Conservation (phyloP, 1,140 invertebrate species). For the Coboldia fuscipes region DNA sequence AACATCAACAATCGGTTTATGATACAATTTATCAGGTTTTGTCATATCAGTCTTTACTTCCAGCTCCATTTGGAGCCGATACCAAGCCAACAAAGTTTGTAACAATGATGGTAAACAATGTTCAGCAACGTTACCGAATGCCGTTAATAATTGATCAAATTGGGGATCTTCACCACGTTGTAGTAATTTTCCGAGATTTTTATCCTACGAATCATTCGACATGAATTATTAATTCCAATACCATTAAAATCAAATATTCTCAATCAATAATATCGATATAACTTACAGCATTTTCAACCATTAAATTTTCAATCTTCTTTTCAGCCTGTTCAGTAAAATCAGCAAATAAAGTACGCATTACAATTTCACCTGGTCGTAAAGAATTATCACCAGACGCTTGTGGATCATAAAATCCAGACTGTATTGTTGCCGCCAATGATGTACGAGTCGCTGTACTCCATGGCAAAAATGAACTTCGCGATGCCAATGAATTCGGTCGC, state of each 20-base stretch:
- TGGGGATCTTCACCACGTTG: constrained; percentile 87
- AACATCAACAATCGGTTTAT: constrained; percentile 9
- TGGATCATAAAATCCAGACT: constrained; percentile 4
- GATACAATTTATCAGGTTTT: constrained; percentile 9
- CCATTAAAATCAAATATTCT: constrained; percentile 2
- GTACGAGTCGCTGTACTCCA: constrained; percentile 18
- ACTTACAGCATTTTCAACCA: constrained; percentile 65
- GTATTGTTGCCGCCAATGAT: constrained; percentile 16
- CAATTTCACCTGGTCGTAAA: constrained; percentile 76
- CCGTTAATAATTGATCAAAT: constrained; percentile 85
- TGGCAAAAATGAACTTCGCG: constrained; percentile 15
- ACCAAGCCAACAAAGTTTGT: constrained; percentile 88
- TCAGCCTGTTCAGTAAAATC: constrained; percentile 86
- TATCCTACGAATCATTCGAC: no score
- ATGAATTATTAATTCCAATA: constrained; percentile 18
- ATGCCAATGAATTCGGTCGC: constrained; percentile 11
- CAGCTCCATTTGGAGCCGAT: constrained; percentile 59
- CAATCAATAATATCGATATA: constrained; percentile 4
- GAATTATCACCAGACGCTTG: constrained; percentile 2
- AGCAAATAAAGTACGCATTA: constrained; percentile 81
- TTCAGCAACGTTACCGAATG: constrained; percentile 85
- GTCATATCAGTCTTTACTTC: constrained; percentile 21
- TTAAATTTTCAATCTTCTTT: constrained; percentile 85
- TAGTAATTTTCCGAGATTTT: constrained; percentile 75
- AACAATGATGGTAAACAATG: constrained; percentile 92